phyloP scores from a whole-genome alignment of 2,888 invertebrate species.

The Spilosoma lubricipeda region DNA sequence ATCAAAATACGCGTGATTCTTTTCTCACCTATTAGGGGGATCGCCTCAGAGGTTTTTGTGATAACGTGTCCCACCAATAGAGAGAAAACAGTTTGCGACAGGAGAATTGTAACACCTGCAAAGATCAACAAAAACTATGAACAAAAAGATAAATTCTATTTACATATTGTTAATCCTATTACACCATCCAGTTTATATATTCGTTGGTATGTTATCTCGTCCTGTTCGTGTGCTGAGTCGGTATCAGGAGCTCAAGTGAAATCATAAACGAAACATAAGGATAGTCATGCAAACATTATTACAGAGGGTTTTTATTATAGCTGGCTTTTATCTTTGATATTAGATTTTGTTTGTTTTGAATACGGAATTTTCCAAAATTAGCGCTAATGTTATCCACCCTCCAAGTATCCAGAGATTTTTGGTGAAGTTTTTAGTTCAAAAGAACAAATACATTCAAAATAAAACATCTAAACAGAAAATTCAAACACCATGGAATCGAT shows the following conservation, averaged over 20 bases:
- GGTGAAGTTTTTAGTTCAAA: constrained; percentile 27
- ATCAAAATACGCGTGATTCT: constrained; percentile 61
- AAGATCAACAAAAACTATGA: constrained; percentile 88
- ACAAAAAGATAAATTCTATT: constrained; percentile 66
- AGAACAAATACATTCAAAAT: constrained; percentile 53
- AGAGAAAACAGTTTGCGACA: constrained; percentile 99
- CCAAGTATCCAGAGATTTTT: constrained; percentile 78
- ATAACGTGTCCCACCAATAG: constrained; percentile 99
- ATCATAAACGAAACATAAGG: constrained; percentile 80
- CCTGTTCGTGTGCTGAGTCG: constrained; percentile 83
- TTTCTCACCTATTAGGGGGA: constrained; percentile 98
- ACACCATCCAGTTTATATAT: constrained; percentile 60
- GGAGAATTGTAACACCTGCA: constrained; percentile 99
- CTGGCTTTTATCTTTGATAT: constrained; percentile 54
- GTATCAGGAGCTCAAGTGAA: constrained; percentile 82
- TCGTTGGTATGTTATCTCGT: constrained; percentile 56
- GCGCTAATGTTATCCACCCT: constrained; percentile 70
- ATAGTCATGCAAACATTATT: constrained; percentile 79
- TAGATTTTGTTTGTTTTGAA: constrained; percentile 48
- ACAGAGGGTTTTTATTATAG: constrained; percentile 60
- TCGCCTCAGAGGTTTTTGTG: constrained; percentile 99
- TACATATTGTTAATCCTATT: constrained; percentile 58
- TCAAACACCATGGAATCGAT: constrained; percentile 80
- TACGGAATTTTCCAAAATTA: constrained; percentile 48
- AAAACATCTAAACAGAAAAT: constrained; percentile 62